Conservation (phyloP, 2,113 vertebrate genomes). For the Probosciger aterrimus region DNA sequence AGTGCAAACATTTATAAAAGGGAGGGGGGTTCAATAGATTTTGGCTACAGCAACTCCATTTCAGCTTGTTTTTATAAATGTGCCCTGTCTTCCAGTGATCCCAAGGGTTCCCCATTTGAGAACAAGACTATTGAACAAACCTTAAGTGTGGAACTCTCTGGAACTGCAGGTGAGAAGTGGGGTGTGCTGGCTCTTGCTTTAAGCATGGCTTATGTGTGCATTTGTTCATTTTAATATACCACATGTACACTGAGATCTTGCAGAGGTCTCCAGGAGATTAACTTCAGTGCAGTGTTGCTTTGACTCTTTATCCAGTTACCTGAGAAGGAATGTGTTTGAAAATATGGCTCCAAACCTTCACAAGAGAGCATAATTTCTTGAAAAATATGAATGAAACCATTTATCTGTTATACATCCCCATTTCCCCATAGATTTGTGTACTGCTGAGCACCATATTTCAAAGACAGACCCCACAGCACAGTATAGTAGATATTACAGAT, state of each 20-base stretch:
- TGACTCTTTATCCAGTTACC: not conserved
- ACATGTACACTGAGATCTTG: not conserved
- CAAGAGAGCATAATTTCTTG: slow-evolving; percentile 33
- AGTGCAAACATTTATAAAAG: slow-evolving; percentile 84
- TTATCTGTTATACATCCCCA: slow-evolving; percentile 11
- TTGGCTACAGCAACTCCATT: slow-evolving; percentile 87
- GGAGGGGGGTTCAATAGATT: slow-evolving; percentile 88
- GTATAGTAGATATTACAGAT: slow-evolving; percentile 28
- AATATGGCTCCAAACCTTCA: slow-evolving; percentile 9
- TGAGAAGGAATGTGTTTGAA: not conserved
- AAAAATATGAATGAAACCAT: slow-evolving; percentile 54
- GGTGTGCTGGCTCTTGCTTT: not conserved
- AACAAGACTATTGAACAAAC: slow-evolving; percentile 99
- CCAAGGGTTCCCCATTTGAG: slow-evolving; percentile 99
- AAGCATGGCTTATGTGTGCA: not conserved
- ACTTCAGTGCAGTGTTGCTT: not conserved
- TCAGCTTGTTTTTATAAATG: slow-evolving; percentile 86
- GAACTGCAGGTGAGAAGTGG: slow-evolving; percentile 93
- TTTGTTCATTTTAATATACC: not conserved
- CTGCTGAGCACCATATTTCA: slow-evolving; percentile 34
- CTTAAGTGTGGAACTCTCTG: slow-evolving; percentile 99
- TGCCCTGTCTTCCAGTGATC: slow-evolving; percentile 97
- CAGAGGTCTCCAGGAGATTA: not conserved
- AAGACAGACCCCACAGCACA: slow-evolving; percentile 20
- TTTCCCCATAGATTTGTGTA: slow-evolving; percentile 25